Evolutionary conservation across 2,888 invertebrate species (phyloP).

Genomic region (Archips xylosteana): DNA sequence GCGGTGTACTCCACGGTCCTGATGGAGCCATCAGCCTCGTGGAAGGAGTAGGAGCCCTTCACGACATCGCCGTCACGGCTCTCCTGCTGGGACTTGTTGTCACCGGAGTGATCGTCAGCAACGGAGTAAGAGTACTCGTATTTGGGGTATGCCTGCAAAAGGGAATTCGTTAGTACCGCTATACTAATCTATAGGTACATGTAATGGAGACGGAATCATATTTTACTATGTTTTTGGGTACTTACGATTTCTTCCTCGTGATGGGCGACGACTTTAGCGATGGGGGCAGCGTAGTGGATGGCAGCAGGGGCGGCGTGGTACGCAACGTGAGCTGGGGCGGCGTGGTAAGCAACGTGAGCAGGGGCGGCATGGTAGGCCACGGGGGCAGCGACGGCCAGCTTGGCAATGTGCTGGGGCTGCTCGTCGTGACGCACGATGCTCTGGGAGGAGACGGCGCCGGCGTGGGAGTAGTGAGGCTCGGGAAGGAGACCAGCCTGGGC

Average conservation of each 20-base stretch:
- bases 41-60: conserved; percentile 57
- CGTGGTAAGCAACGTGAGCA: conserved; percentile 47
- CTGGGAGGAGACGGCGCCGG: conserved; percentile 68
- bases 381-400: conserved; percentile 53
- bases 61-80: conserved; percentile 65
- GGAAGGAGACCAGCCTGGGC: conserved; percentile 58
- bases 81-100: conserved; percentile 73
- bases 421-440: conserved; percentile 70
- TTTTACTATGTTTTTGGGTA: neutral
- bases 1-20: conserved; percentile 71
- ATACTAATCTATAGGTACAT: neutral
- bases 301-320: conserved; percentile 46
- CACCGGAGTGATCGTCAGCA: conserved; percentile 73
- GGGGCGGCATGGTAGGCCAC: conserved; percentile 49
- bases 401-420: conserved; percentile 52
- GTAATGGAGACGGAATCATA: neutral
- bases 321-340: conserved; percentile 52
- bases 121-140: conserved; percentile 72
- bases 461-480: conserved; percentile 64
- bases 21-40: conserved; percentile 70
- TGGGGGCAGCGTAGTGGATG: conserved; percentile 50
- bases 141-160: conserved; percentile 51
- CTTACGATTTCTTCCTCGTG: conserved; percentile 47
- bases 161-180: neutral
- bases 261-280: conserved; percentile 44